Evolutionary conservation across 1,140 invertebrate species (phyloP), one percentile per base, ranked within the genome.

Genomic region (Drosophila pallidifrons): DNA sequence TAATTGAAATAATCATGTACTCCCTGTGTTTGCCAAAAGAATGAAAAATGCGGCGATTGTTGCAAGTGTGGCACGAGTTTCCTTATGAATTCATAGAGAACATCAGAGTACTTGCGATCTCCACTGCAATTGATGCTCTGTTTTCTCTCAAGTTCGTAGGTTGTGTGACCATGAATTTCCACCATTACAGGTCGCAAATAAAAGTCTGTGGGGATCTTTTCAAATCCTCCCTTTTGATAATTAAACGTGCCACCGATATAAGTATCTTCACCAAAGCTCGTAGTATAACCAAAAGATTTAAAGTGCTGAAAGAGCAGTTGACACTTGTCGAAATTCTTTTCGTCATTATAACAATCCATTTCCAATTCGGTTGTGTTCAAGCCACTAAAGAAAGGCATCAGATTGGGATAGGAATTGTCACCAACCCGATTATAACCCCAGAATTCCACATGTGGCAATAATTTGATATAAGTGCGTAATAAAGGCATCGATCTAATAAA

Each of bases 381-480:
- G 0, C 96, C 96, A 4, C 95, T 95, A 0, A 97, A 87, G 1
- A 96, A 92, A 0, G 96, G 94, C 0, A 96, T 93, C 41, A 97
- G 79, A 91, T 97, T 97, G 0, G 96, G 96, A 88, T 96, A 97
- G 0, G 96, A 96, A 82, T 97, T 97, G 77, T 96, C 95, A 0
- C 94, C 96, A 1, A 97, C 94, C 93, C 97, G 97, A 74, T 95
- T 97, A 87, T 96, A 97, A 8, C 97, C 96, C 13, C 94, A 78
- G 66, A 97, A 93, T 91, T 96, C 95, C 6, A 96, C 93, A 6
- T 95, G 95, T 1, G 93, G 93, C 25, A 96, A 91, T 2, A 93
- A 93, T 11, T 69, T 13, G 5, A 97, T 92, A 75, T 94, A 95
- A 2, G 92, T 81, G 1, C 94, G 87, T 0, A 96, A 96, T 80